Evolutionary conservation across 2,113 vertebrate species (phyloP).

Genomic region (Monopterus albus): DNA sequence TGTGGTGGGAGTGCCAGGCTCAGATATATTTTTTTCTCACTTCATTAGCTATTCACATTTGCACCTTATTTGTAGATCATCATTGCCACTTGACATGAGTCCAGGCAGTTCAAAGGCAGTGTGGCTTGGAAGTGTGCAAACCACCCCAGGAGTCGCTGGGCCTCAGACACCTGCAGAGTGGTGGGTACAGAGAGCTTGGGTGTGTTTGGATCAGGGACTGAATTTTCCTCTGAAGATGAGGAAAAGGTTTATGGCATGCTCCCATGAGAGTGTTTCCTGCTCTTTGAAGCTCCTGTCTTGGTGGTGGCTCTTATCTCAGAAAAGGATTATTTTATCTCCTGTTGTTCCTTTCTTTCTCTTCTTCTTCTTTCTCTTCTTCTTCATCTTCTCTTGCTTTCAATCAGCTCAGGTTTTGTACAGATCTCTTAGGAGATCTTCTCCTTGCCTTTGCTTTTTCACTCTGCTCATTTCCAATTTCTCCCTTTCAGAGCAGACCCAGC

Average conservation of each 20-base stretch:
- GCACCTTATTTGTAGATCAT: conserved; percentile 77
- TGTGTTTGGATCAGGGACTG: conserved; percentile 80
- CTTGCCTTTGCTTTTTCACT: conserved; percentile 53
- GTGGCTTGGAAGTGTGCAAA: conserved; percentile 73
- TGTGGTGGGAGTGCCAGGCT: conserved; percentile 62
- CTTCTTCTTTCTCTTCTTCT: conserved; percentile 62
- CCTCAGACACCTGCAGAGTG: conserved; percentile 68
- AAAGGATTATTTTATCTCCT: conserved; percentile 85
- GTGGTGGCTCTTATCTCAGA: conserved; percentile 91
- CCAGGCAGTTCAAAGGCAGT: conserved; percentile 72
- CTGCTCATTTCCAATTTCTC: conserved; percentile 52
- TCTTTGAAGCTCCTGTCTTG: conserved; percentile 94
- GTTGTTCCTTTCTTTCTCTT: conserved; percentile 67
- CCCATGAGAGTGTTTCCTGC: conserved; percentile 83
- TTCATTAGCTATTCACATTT: conserved; percentile 80
- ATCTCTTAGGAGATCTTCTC: conserved; percentile 59
- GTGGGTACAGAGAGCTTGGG: conserved; percentile 73
- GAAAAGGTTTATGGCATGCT: conserved; percentile 87
- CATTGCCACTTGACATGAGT: conserved; percentile 72
- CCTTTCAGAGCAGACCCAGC: conserved; percentile 30
- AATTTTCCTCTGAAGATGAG: conserved; percentile 85
- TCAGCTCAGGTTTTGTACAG: conserved; percentile 54
- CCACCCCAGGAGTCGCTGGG: conserved; percentile 70
- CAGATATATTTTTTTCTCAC: conserved; percentile 55
- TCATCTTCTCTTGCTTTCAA: conserved; percentile 56